Base-by-base conservation (phyloP, 2,113 vertebrate species). In the Poecilia latipinna region DNA sequence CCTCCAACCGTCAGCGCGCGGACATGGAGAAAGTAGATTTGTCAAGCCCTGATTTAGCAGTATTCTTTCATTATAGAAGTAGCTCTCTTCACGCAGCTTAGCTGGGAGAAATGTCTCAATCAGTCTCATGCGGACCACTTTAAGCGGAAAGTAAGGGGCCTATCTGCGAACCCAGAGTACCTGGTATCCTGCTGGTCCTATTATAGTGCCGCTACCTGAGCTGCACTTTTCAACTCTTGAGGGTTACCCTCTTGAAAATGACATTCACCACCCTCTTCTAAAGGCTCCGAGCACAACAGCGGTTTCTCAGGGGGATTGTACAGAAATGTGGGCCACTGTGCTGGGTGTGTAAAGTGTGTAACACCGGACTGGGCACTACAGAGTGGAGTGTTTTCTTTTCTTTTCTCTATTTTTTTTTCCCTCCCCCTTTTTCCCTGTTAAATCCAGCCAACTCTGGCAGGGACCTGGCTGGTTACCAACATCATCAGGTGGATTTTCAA, bases 11-110 rank as follows among this genome's bases (percentile, higher is more conserved):
- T 86, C 83, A 86, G 86, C 85, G 86, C 82, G 85, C 74, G 83
- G 88, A 91, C 87, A 91, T 80, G 85, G 82, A 91, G 88, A 90
- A 89, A 90, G 89, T 76, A 92, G 91, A 94, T 94, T 94, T 93
- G 93, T 92, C 90, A 93, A 91, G 91, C 74, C 85, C 87, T 76
- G 85, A 90, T 92, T 91, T 91, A 86, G 83, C 81, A 72, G 84
- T 86, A 88, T 93, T 91, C 88, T 86, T 91, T 85, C 71, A 89
- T 85, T 91, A 89, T 78, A 87, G 65, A 90, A 90, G 87, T 78
- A 73, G 83, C 79, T 81, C 74, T 85, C 80, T 91, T 88, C 88
- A 89, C 75, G 83, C 84, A 68, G 89, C 87, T 94, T 90, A 93
- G 89, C 85, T 22, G 26, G 80, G 75, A 35, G 39, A 78, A 88